Evolutionary conservation across 1,140 invertebrate genomes (phyloP), one percentile per base, ranked within the genome.

Genomic region (Copidosoma floridanum): DNA sequence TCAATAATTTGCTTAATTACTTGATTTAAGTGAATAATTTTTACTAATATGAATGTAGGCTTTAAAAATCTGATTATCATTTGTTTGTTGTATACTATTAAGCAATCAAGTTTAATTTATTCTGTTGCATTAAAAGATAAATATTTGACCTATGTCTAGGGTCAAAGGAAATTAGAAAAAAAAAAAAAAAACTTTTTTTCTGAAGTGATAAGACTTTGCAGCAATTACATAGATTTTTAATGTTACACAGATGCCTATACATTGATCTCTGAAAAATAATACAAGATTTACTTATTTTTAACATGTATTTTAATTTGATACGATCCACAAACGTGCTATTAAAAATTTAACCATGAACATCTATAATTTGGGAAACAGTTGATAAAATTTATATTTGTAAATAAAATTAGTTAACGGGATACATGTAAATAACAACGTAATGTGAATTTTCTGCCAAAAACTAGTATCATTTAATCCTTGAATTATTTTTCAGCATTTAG

Each of bases 181-280:
- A 41, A 24, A 4, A 54, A 40, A 21, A 16, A 29, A n/a, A n/a
- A n/a, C n/a, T 41, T 47, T 55, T 48, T 47, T 50, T 56, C 51
- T 38, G 51, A 55, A 56, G 52, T 43, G 44, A 53, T 29, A 54
- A 47, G 24, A 60, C 43, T 44, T 26, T 51, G 7, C 37, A 41
- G 21, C 29, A 50, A 40, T 3, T 8, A 32, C 12, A 32, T 54
- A 54, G 26, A 14, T 47, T 32, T 29, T 16, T 54, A 44, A 54
- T 29, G 16, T 48, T 35, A 43, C 35, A 16, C 41, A 61, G 47
- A 32, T 61, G 38, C 26, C 21, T 12, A 47, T 32, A 35, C 35
- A 2, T 35, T 29, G 46, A 59, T 53, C 20, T 38, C 24, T 46
- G 38, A 60, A 54, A 24, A 61, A 56, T 61, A 41, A 55, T 61